Conservation (phyloP, 2,113 vertebrate species). For the Lipophrys pholis region DNA sequence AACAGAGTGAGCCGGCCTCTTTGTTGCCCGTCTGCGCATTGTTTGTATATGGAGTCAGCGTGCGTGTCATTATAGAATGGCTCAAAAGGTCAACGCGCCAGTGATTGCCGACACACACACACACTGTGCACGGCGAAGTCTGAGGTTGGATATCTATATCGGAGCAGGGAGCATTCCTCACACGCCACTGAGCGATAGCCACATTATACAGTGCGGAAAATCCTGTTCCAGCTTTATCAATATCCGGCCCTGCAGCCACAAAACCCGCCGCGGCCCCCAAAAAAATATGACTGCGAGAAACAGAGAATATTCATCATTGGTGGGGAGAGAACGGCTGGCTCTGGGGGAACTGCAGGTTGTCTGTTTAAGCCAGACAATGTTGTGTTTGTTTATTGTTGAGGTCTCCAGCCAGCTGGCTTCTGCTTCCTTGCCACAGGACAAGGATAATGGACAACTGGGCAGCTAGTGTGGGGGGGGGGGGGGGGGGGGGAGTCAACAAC, state of each 20-base stretch:
- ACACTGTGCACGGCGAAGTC: conserved; percentile 53
- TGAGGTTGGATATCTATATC: conserved; percentile 67
- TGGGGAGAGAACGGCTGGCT: conserved; percentile 59
- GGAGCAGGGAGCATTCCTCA: conserved; percentile 55
- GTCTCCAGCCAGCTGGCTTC: conserved; percentile 71
- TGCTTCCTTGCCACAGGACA: conserved; percentile 60
- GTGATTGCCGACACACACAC: conserved; percentile 17
- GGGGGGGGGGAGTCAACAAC: conserved; percentile 10
- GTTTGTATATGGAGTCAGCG: conserved; percentile 11
- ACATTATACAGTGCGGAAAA: conserved; percentile 64
- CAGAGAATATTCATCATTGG: conserved; percentile 68
- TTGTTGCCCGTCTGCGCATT: conserved; percentile 19
- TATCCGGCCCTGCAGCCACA: conserved; percentile 61
- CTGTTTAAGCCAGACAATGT: conserved; percentile 67
- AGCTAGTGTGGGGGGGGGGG: conserved; percentile 5
- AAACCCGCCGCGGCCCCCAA: conserved; percentile 46
- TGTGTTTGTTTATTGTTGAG: conserved; percentile 77
- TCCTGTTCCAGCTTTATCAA: conserved; percentile 74
- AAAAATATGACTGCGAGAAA: conserved; percentile 58
- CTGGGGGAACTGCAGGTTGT: conserved; percentile 63
- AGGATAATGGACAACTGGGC: conserved; percentile 57
- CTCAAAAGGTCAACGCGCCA: conserved; percentile 25
- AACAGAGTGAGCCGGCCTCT: conserved; percentile 35
- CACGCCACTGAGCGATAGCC: conserved; percentile 59
- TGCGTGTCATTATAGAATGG: conserved; percentile 10